Conservation (phyloP, 2,113 vertebrate species). For the Epinephelus fuscoguttatus region DNA sequence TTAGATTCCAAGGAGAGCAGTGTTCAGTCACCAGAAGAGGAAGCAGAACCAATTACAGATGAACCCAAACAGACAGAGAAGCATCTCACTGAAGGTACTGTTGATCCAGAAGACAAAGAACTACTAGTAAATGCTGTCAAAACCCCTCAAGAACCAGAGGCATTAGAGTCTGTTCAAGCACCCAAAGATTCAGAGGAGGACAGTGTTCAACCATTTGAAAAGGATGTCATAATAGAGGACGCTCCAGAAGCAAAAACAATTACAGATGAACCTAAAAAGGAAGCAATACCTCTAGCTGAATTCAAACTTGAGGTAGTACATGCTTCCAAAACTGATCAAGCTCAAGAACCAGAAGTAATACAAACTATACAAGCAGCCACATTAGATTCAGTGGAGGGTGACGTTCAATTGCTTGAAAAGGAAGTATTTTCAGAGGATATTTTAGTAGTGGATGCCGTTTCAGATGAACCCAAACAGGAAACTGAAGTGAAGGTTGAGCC, state of each 20-base stretch:
- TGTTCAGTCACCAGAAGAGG: neutral
- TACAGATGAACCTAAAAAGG: neutral
- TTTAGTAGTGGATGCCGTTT: neutral
- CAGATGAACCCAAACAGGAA: neutral
- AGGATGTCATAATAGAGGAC: constrained; percentile 23
- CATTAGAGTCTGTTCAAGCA: neutral
- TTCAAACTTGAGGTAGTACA: neutral
- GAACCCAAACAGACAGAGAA: neutral
- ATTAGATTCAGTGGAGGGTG: neutral
- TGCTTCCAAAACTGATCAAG: neutral
- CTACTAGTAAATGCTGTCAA: neutral
- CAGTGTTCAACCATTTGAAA: neutral
- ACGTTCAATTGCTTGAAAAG: neutral
- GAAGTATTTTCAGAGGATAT: constrained; percentile 17
- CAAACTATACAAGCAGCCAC: constrained; percentile 7
- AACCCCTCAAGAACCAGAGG: constrained; percentile 1
- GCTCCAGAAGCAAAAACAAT: neutral
- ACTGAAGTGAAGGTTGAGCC: neutral
- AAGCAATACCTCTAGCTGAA: neutral
- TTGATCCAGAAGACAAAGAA: neutral
- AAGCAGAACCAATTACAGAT: neutral
- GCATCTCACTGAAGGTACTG: neutral
- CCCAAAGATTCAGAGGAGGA: neutral
- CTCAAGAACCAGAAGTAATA: constrained; percentile 1
- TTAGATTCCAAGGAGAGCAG: neutral